phyloP scores from a whole-genome alignment of 64 coral and sea anemone genomes.

The Dendrophyllia cribrosa region DNA sequence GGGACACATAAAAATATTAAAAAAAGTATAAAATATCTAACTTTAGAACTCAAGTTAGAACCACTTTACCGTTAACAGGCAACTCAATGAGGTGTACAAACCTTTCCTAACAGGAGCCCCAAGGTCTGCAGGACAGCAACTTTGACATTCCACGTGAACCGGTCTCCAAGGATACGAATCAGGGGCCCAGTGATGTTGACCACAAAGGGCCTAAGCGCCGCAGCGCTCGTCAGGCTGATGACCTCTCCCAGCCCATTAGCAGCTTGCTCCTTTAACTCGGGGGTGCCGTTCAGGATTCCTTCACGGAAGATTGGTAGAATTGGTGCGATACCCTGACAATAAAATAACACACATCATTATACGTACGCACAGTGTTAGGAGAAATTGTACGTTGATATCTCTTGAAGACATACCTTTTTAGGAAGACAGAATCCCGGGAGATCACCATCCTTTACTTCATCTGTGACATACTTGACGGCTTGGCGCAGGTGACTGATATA shows the following conservation, averaged over 20 bases:
- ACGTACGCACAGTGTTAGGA: too few relatives aligned
- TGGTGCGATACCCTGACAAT: constrained; percentile 88
- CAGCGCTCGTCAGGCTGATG: constrained; percentile 89
- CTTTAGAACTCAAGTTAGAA: neutral
- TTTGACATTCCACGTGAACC: constrained; percentile 98
- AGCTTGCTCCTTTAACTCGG: constrained; percentile 94
- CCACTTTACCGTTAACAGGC: neutral
- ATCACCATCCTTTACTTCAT: constrained; percentile 80
- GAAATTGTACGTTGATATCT: neutral
- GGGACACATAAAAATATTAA: too few relatives aligned
- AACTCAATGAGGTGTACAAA: neutral
- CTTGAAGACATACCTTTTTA: constrained; percentile 75
- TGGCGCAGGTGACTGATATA: constrained; percentile 85
- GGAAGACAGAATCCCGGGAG: constrained; percentile 97
- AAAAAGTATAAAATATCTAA: too few relatives aligned
- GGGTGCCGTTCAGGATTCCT: constrained; percentile 95
- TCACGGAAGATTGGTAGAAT: constrained; percentile 96
- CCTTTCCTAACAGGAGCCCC: constrained; percentile 91
- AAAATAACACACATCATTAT: neutral
- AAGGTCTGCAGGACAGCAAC: constrained; percentile 93
- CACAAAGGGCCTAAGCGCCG: constrained; percentile 93
- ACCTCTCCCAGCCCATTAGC: constrained; percentile 96
- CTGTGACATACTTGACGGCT: constrained; percentile 77
- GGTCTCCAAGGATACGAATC: constrained; percentile 98
- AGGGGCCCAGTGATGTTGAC: constrained; percentile 98